phyloP scores from a whole-genome alignment of 2,113 vertebrate genomes.

The Paratilapia polleni region DNA sequence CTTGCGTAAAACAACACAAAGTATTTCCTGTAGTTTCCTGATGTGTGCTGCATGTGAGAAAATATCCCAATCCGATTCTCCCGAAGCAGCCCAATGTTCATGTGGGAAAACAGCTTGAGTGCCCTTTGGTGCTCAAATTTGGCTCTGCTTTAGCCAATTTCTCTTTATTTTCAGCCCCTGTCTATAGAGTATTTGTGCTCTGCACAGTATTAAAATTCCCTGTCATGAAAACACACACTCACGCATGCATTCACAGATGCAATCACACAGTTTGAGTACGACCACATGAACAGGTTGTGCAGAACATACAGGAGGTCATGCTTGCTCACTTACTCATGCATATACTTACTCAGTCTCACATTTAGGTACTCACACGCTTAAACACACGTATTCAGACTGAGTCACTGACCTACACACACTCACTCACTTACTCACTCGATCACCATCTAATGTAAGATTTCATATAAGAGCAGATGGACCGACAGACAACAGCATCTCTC shows the following conservation, averaged over 20 bases:
- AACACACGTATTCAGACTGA: background rate
- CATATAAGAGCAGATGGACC: conserved; percentile 37
- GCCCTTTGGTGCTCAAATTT: background rate
- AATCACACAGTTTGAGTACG: background rate
- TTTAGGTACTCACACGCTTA: background rate
- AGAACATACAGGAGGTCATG: background rate
- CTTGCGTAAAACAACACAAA: background rate
- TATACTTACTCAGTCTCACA: background rate
- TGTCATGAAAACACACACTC: background rate
- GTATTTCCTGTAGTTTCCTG: background rate
- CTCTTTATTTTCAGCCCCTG: background rate
- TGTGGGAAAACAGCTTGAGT: background rate
- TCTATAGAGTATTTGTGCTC: background rate
- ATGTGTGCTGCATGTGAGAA: background rate
- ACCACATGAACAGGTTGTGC: background rate
- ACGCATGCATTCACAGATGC: background rate
- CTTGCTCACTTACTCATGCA: background rate
- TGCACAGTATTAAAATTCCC: background rate
- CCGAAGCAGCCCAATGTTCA: background rate
- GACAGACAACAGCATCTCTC: conserved; percentile 20
- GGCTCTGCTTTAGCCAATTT: background rate
- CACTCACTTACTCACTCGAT: background rate
- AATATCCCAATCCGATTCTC: background rate
- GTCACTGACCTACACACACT: conserved; percentile 15
- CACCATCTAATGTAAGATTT: background rate